These are phyloP conservation scores for Epinephelus awoara DNA, from an alignment of 2,797 vertebrate genomes.

Conservation along the genomic window DNA sequence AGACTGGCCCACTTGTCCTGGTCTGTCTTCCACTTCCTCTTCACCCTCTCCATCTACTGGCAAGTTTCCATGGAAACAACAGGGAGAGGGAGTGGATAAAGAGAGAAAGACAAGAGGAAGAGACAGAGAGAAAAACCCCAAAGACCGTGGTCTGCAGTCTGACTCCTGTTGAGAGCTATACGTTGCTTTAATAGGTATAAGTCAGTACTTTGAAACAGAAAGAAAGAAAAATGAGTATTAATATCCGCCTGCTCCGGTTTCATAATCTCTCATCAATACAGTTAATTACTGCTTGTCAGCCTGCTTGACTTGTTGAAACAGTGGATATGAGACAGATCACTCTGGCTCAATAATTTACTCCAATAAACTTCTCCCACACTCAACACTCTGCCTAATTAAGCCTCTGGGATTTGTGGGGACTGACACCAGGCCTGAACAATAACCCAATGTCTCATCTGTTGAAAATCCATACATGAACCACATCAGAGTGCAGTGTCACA, in stretches of 20 bases:
- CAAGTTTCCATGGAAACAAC: constrained; percentile 90
- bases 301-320: constrained; percentile 60
- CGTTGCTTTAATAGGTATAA: constrained; percentile 46
- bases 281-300: constrained; percentile 73
- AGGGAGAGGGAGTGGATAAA: constrained; percentile 44
- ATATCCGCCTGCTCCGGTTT: constrained; percentile 47
- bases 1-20: constrained; percentile 79
- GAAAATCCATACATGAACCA: constrained; percentile 24
- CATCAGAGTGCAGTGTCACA: constrained; percentile 17
- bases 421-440: constrained; percentile 46
- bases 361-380: constrained; percentile 67
- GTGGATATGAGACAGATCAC: constrained; percentile 61
- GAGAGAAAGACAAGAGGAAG: constrained; percentile 22
- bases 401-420: constrained; percentile 63
- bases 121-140: constrained; percentile 65
- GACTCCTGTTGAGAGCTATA: constrained; percentile 54
- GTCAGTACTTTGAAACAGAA: constrained; percentile 30
- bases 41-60: constrained; percentile 77
- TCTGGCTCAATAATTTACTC: constrained; percentile 70
- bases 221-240: constrained; percentile 26
- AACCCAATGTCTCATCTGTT: constrained; percentile 29
- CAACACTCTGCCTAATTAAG: constrained; percentile 71
- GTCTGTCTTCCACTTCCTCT: constrained; percentile 72
- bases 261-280: constrained; percentile 60
- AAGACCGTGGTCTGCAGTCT: constrained; percentile 74